Evolutionary conservation across 2,888 invertebrate species (phyloP), one percentile per base, ranked within the genome.

Genomic region (Chrysolina oricalcia): DNA sequence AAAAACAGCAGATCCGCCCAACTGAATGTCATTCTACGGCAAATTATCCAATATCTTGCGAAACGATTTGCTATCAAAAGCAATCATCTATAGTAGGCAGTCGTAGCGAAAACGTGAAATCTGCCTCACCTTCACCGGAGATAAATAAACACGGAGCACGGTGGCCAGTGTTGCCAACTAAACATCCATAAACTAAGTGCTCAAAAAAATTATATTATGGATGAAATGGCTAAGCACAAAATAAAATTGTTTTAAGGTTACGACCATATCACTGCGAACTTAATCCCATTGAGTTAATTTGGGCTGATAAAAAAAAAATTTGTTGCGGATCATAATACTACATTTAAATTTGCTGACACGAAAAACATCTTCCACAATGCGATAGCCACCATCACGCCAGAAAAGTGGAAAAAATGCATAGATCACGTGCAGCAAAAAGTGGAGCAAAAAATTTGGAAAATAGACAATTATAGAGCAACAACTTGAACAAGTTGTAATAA

Each of bases 221-320:
- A 86, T 73, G 80, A 86, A 72, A 82, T 85, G 71, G 80, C 85
- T 40, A 77, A 71, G 77, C 70, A n/a, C 65, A 84, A 68, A 83
- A 84, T 65, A 85, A 83, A 71, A 83, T 81, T 63, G 82, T 86
- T 10, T 71, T 87, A 21, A 77, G 85, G 48, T 72, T 87, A 75
- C 86, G 86, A 43, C n/a, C n/a, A n/a, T n/a, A n/a, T n/a, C n/a
- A n/a, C n/a, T n/a, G n/a, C n/a, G n/a, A n/a, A n/a, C n/a, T 40
- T 40, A 40, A 40, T 40, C 40, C 40, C 40, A 40, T 40, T 40
- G n/a, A n/a, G n/a, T n/a, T n/a, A n/a, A n/a, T n/a, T n/a, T n/a
- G n/a, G n/a, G n/a, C n/a, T n/a, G n/a, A n/a, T n/a, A n/a, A n/a
- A n/a, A n/a, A n/a, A n/a, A n/a, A n/a, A n/a, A n/a, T n/a, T n/a